Percentiles rank a stretch among this genome's conserved stretches.
Evolutionary conservation across 2,113 vertebrate species (phyloP).

Genomic region (Austrofundulus limnaeus): DNA sequence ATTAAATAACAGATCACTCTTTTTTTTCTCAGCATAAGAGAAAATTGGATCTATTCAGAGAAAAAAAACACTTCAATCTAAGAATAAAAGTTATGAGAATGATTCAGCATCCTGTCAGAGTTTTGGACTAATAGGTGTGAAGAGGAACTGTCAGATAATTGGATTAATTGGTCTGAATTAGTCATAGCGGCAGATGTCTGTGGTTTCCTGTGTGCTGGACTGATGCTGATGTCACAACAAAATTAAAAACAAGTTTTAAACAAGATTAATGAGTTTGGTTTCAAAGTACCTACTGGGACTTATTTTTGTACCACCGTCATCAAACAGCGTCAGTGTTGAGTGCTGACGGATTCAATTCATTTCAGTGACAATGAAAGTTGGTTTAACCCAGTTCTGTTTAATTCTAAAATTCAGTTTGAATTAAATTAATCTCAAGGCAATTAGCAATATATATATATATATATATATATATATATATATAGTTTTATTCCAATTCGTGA

Average conservation of each 20-base stretch:
- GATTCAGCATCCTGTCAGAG: slow-evolving; percentile 20
- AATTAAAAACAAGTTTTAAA: neutral
- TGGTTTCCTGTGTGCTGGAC: slow-evolving; percentile 21
- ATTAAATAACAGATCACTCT: neutral
- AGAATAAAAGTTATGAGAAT: slow-evolving; percentile 10
- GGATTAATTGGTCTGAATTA: slow-evolving; percentile 45
- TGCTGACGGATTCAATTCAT: neutral
- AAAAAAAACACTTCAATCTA: slow-evolving; percentile 13
- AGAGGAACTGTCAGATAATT: slow-evolving; percentile 25
- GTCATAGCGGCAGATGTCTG: slow-evolving; percentile 40
- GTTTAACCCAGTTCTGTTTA: no score
- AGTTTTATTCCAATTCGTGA: no score
- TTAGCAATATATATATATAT: no score
- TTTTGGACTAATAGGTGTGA: slow-evolving; percentile 9
- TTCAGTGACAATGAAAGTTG: neutral
- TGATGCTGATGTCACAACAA: slow-evolving; percentile 19
- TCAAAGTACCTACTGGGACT: neutral
- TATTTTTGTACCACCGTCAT: neutral
- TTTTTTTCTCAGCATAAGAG: neutral
- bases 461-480: no score
- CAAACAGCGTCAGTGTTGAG: neutral
- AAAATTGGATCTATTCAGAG: neutral
- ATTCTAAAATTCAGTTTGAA: no score
- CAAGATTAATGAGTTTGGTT: neutral
- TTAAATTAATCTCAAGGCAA: no score